Evolutionary conservation across 2,797 vertebrate genomes (phyloP), one percentile per base, ranked within the genome.

Genomic region (Pseudochirops cupreus): DNA sequence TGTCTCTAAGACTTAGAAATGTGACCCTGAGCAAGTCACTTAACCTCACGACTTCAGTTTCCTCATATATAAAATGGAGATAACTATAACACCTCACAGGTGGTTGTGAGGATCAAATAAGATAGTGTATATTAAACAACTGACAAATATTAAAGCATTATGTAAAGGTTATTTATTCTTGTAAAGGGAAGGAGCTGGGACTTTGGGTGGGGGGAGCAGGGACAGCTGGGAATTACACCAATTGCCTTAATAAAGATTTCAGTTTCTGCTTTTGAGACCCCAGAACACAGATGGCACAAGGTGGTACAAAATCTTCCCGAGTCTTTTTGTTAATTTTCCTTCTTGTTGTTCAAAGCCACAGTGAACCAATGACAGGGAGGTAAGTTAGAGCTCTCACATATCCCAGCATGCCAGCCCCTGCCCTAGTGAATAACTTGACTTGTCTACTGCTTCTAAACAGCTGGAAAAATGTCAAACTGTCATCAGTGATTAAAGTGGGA

Each of bases 401-500:
- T 94, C 98, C 98, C 98, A 99, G 98, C 98, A 98, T 97, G 98
- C 97, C 98, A 98, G 52, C 93, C 98, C 94, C 93, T 97, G 98
- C 98, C 98, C 98, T 96, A 98, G 98, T 74, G 97, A 98, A 98
- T 98, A 95, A 96, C 96, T 98, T 98, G 97, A 98, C 98, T 98
- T 94, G 98, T 98, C 98, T 98, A 95, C 95, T 96, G 97, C 97
- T 97, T 98, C 98, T 96, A 98, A 98, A 98, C 98, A 98, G 98
- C 98, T 98, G 98, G 98, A 97, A 97, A 98, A 98, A 98, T 97
- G 97, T 99, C 99, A 98, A 98, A 98, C 98, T 98, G 98, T 98
- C 98, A 98, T 97, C 98, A 96, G 98, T 98, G 98, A 98, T 99
- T 99, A 99, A 99, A 98, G 98, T 94, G 94, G 98, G 98, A 98